Percentiles rank a stretch among this genome's conserved stretches.
Conservation (phyloP, 2,888 invertebrate genomes). For the Macaria liturata region DNA sequence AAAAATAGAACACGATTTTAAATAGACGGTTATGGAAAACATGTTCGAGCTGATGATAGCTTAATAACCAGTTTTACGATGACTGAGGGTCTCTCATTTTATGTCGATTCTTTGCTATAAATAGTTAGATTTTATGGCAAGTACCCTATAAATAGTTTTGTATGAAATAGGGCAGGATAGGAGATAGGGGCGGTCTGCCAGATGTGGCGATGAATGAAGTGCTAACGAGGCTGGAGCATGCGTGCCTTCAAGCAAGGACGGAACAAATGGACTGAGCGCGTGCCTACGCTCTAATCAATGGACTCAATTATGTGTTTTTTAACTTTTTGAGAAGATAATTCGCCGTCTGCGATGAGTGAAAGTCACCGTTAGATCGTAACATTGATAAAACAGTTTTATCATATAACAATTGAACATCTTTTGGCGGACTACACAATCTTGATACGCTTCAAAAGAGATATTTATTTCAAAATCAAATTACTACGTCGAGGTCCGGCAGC, state of each 20-base stretch:
- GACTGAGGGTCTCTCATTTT: slow-evolving; percentile 24
- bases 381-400: no score
- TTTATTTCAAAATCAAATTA: neutral
- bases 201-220: slow-evolving; percentile 71
- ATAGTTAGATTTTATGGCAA: slow-evolving; percentile 30
- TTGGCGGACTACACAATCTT: no score
- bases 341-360: no score
- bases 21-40: slow-evolving; percentile 14
- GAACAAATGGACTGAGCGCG: slow-evolving; percentile 20
- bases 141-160: slow-evolving; percentile 30
- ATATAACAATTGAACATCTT: no score
- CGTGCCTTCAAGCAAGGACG: slow-evolving; percentile 24
- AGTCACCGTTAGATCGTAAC: no score
- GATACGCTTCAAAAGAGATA: slow-evolving; percentile 5
- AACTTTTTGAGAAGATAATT: no score
- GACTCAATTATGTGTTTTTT: no score
- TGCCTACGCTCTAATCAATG: no score
- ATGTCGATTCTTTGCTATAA: slow-evolving; percentile 33
- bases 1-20: slow-evolving; percentile 8
- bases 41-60: slow-evolving; percentile 14
- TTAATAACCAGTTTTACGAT: slow-evolving; percentile 25
- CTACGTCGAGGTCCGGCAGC: neutral
- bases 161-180: slow-evolving; percentile 48
- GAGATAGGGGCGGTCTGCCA: slow-evolving; percentile 57
- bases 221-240: slow-evolving; percentile 53